phyloP scores from a whole-genome alignment of 1,140 invertebrate species.

The Bombus waltoni region DNA sequence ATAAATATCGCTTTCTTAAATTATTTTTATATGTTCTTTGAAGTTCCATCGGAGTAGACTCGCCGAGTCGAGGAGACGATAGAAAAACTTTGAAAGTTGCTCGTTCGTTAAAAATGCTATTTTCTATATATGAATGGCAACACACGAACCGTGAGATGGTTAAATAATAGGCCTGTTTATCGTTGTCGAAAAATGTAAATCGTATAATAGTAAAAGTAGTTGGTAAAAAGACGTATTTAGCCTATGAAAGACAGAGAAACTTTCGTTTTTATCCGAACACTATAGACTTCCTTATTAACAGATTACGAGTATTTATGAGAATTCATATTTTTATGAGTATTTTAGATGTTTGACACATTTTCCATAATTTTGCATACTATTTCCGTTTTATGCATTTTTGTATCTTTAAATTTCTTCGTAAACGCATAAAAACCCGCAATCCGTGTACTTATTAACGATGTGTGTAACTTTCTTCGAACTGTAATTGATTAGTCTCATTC shows the following conservation, averaged over 20 bases:
- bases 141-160: neutral
- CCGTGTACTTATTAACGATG: neutral
- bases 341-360: neutral
- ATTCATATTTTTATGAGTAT: neutral
- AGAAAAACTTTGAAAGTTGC: no score
- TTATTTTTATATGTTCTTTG: neutral
- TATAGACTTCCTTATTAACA: neutral
- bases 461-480: neutral
- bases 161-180: conserved; percentile 16
- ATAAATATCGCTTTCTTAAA: neutral
- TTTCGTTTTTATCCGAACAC: neutral
- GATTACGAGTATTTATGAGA: neutral
- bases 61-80: neutral
- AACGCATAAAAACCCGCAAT: neutral
- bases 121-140: neutral
- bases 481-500: conserved; percentile 1
- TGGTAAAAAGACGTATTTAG: neutral
- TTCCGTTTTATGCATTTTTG: neutral
- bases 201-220: neutral
- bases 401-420: neutral
- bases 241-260: neutral
- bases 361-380: no score
- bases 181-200: neutral
- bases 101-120: neutral
- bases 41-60: neutral